Evolutionary conservation across 2,797 vertebrate species (phyloP), one percentile per base, ranked within the genome.

Genomic region (Lates japonicus): DNA sequence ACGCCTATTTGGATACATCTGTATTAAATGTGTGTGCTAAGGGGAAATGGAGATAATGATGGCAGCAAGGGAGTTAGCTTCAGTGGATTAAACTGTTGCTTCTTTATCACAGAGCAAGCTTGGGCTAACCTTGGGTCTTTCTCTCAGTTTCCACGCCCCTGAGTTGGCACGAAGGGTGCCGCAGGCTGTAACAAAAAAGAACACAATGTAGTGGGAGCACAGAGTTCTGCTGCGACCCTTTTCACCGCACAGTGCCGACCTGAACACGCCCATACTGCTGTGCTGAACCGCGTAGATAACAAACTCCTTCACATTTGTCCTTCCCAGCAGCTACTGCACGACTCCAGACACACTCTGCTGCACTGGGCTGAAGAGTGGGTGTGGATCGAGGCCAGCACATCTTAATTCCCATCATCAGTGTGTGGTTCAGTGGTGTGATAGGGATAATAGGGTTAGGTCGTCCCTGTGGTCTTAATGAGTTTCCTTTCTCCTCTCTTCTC

Each of bases 391-490:
- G 92, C 92, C 91, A 88, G 87, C 86, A 70, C 92, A 88, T 93
- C 90, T 93, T 93, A 93, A 94, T 94, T 93, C 87, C 86, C 88
- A 88, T 92, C 93, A 92, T 93, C 90, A 86, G 90, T 79, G 87
- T 90, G 92, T 83, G 92, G 90, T 88, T 92, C 85, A 67, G 82
- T 72, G 80, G 90, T 87, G 90, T 87, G 93, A 92, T 92, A 92
- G 89, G 89, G 91, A 94, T 94, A 93, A 94, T 91, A 91, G 91
- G 91, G 93, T 94, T 93, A 92, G 90, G 89, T 89, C 78, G 81
- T 93, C 94, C 92, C 92, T 84, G 80, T 88, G 90, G 90, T 94
- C 91, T 93, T 94, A 91, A 94, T 91, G 89, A 94, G 91, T 92
- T 92, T 90, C 89, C 78, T 89, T 91, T 92, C 90, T 92, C 87